Evolutionary conservation across 2,797 vertebrate genomes (phyloP).

Genomic region (Micrastur ruficollis): DNA sequence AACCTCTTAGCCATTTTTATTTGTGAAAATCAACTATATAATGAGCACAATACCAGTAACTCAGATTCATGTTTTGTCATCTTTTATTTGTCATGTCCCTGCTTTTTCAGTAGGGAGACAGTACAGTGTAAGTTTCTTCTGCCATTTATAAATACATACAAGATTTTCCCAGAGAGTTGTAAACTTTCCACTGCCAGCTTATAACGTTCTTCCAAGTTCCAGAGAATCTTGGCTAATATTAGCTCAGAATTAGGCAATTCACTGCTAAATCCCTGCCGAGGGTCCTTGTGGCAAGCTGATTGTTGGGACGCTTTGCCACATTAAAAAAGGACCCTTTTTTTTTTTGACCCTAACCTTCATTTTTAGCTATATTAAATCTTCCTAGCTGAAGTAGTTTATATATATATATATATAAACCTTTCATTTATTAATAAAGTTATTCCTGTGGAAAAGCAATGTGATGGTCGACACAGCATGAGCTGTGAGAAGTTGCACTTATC

Average conservation of each 20-base stretch:
- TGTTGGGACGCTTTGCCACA: neutral
- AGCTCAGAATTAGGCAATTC: neutral
- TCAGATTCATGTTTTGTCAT: neutral
- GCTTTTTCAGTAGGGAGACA: neutral
- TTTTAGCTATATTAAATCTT: neutral
- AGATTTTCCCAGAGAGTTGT: neutral
- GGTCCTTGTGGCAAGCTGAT: neutral
- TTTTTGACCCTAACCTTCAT: neutral
- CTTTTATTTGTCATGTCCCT: neutral
- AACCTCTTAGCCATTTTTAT: neutral
- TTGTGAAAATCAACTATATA: neutral
- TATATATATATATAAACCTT: neutral
- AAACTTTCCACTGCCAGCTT: neutral
- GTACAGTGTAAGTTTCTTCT: neutral
- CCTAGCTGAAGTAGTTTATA: neutral
- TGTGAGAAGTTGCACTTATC: neutral
- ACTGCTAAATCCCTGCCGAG: neutral
- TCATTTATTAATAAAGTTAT: neutral
- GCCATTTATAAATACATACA: neutral
- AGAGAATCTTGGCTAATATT: neutral
- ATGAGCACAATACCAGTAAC: neutral
- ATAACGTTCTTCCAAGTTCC: neutral
- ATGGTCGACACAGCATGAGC: neutral
- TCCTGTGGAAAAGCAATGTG: neutral
- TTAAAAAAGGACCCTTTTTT: neutral